A percentile compares a stretch with the other conserved stretches of the same genome.
phyloP scores from a whole-genome alignment of 2,888 invertebrate species.

The Punctoribates punctum region DNA sequence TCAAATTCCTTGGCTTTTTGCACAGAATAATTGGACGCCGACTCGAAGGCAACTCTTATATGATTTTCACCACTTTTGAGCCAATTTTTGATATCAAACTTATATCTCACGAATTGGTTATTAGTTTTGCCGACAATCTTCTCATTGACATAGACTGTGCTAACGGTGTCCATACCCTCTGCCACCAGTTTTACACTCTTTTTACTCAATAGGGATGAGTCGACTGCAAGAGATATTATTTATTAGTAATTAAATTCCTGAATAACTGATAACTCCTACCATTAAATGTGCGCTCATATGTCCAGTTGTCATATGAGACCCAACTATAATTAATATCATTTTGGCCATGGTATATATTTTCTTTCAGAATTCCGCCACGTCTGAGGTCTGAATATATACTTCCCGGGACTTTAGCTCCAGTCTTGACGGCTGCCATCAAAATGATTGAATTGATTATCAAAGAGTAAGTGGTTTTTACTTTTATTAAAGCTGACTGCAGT shows the following conservation, averaged over 20 bases:
- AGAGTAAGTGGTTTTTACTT: neutral
- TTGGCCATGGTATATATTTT: slow-evolving; percentile 60
- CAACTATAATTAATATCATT: slow-evolving; percentile 78
- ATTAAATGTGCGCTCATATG: slow-evolving; percentile 65
- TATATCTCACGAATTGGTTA: slow-evolving; percentile 82
- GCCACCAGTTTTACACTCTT: slow-evolving; percentile 62
- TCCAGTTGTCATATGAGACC: slow-evolving; percentile 77
- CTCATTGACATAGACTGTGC: slow-evolving; percentile 70
- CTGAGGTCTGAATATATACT: slow-evolving; percentile 72
- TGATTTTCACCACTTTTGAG: slow-evolving; percentile 49
- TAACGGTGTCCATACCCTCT: slow-evolving; percentile 80
- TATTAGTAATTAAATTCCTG: neutral
- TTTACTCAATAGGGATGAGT: slow-evolving; percentile 47
- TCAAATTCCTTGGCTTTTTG: neutral
- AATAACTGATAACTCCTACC: slow-evolving; percentile 57
- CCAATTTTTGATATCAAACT: slow-evolving; percentile 64
- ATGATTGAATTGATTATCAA: too few species aligned
- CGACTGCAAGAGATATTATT: slow-evolving; percentile 14
- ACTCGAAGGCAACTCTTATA: slow-evolving; percentile 23
- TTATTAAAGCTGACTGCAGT: neutral
- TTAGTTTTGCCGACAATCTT: slow-evolving; percentile 62
- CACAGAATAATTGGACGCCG: slow-evolving; percentile 20
- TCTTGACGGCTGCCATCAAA: too few species aligned
- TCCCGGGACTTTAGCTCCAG: slow-evolving; percentile 66
- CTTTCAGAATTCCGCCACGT: slow-evolving; percentile 59